These are phyloP conservation scores for Mesembrinibis cayennensis DNA, from an alignment of 2,113 vertebrate species.

Conservation along the genomic window DNA sequence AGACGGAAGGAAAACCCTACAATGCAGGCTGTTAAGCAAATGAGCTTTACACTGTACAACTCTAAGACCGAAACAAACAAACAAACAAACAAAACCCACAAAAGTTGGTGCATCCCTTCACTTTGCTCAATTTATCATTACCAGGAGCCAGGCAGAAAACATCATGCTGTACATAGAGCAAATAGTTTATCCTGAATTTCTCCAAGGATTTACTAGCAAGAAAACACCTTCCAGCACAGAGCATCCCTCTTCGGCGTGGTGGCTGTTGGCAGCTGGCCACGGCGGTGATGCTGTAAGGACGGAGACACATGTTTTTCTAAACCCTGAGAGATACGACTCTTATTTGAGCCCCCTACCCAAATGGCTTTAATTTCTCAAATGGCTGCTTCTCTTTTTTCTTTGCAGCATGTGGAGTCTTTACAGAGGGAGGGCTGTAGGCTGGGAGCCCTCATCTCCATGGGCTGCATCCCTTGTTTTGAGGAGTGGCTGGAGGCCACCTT, in stretches of 20 bases:
- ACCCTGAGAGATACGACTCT: neutral
- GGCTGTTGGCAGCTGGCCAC: fast-evolving
- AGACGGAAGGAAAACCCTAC: neutral
- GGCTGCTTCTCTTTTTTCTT: neutral
- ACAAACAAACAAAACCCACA: neutral
- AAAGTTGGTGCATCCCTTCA: fast-evolving
- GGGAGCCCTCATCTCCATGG: neutral
- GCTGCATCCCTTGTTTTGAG: neutral
- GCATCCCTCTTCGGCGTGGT: fast-evolving
- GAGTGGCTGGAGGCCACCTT: neutral
- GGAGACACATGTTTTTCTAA: fast-evolving
- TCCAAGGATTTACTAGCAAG: neutral
- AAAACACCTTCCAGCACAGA: neutral
- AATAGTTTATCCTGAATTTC: neutral
- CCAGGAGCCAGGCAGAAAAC: neutral
- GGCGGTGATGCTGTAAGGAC: neutral
- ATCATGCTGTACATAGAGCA: fast-evolving
- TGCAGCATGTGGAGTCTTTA: neutral
- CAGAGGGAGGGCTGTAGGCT: neutral
- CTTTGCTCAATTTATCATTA: neutral
- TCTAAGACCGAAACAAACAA: neutral
- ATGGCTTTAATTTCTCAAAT: neutral
- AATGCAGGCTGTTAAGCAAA: fast-evolving
- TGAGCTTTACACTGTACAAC: neutral
- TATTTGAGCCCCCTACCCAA: neutral